A percentile compares a stretch with the other conserved stretches of the same genome.
These are phyloP conservation scores for Mormyrops boulengeri DNA, from an alignment of 2,797 vertebrate species.

Conservation along the genomic window DNA sequence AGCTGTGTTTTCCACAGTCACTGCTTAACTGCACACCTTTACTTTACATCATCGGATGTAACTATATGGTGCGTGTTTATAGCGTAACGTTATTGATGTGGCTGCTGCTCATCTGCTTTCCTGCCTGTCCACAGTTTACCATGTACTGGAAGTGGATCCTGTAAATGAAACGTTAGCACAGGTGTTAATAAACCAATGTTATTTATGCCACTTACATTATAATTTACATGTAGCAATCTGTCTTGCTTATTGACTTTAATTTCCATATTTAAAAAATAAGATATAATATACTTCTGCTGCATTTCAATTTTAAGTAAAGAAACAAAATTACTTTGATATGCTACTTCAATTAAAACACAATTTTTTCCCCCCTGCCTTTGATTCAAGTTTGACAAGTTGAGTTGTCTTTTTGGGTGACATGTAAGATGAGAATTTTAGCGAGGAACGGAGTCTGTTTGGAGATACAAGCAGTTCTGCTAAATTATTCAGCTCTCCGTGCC, in stretches of 20 bases:
- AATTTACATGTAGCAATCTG: not conserved
- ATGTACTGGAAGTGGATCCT: not conserved
- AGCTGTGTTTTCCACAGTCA: not conserved
- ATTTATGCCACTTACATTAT: not conserved
- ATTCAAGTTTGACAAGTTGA: not conserved
- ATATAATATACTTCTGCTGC: not conserved
- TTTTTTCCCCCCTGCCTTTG: not conserved
- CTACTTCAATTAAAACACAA: not conserved
- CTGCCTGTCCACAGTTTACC: not conserved
- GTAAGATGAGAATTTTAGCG: conserved; percentile 52
- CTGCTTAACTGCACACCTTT: not conserved
- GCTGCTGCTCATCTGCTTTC: not conserved
- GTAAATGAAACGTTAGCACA: not conserved
- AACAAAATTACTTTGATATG: not conserved
- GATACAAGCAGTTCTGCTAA: conserved; percentile 46
- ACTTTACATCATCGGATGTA: not conserved
- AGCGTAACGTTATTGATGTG: no score
- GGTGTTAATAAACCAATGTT: not conserved
- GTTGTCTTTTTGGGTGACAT: conserved; percentile 22
- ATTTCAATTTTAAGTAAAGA: not conserved
- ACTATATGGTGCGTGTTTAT: not conserved
- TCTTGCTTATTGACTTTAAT: not conserved
- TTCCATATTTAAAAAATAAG: not conserved
- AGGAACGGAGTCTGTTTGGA: conserved; percentile 46
- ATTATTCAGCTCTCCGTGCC: conserved; percentile 53